Percentiles rank a stretch among this genome's conserved stretches.
phyloP scores from a whole-genome alignment of 2,888 invertebrate genomes.

The Marronus borbonicus region DNA sequence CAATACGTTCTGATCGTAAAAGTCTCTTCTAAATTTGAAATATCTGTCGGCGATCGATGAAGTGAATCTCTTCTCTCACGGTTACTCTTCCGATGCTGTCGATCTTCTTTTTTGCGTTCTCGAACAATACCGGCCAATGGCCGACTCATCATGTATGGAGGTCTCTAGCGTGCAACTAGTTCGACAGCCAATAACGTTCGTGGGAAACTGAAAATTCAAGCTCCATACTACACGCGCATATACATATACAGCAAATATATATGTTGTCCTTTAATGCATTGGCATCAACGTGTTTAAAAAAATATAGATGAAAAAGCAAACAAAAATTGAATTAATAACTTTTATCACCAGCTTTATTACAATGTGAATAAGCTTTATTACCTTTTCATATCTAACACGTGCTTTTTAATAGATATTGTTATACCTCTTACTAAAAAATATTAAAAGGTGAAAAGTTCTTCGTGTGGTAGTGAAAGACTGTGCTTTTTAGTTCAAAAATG shows the following conservation, averaged over 20 bases:
- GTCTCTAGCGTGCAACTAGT: conserved; percentile 57
- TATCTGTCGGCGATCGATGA: conserved; percentile 55
- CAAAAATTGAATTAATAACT: too few relatives aligned
- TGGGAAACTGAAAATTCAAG: conserved; percentile 58
- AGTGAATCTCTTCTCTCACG: conserved; percentile 46
- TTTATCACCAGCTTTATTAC: too few relatives aligned
- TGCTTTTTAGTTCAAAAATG: too few relatives aligned
- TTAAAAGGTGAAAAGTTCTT: too few relatives aligned
- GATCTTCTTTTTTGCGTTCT: conserved; percentile 43
- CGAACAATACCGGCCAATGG: conserved; percentile 53
- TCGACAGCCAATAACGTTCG: conserved; percentile 58
- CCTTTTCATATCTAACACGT: too few relatives aligned
- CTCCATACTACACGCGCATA: conserved; percentile 43
- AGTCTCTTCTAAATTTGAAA: conserved; percentile 61
- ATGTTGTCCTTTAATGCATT: too few relatives aligned
- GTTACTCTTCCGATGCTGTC: conserved; percentile 23
- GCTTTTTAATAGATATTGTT: too few relatives aligned
- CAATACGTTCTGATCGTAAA: conserved; percentile 64
- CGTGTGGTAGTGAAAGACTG: too few relatives aligned
- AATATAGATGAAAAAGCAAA: too few relatives aligned
- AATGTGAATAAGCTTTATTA: too few relatives aligned
- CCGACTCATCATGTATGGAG: conserved; percentile 52
- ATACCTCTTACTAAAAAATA: too few relatives aligned
- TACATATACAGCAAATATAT: neutral
- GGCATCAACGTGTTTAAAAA: too few relatives aligned